Evolutionary conservation across 2,797 vertebrate genomes (phyloP).

Genomic region (Acrocephalus scirpaceus): DNA sequence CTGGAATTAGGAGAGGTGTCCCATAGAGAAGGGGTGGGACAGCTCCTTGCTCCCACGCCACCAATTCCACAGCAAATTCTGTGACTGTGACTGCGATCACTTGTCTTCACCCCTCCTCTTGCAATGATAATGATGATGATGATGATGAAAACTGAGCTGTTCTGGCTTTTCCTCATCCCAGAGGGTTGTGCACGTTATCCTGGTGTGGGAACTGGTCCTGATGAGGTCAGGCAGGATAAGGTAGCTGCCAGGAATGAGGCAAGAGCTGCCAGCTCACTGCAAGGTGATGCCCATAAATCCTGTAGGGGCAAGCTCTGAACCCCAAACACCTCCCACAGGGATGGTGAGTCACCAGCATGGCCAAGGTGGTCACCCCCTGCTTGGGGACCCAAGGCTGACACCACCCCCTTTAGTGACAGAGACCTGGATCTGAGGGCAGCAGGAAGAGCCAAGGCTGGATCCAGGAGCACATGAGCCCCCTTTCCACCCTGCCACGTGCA

Average conservation of each 20-base stretch:
- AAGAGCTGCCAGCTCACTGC: not conserved
- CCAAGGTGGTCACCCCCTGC: fast-evolving
- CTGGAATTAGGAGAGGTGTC: not conserved
- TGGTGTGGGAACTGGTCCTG: fast-evolving
- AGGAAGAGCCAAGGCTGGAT: not conserved
- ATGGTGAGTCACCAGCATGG: fast-evolving
- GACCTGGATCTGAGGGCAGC: not conserved
- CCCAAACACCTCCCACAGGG: fast-evolving
- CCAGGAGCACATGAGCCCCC: not conserved
- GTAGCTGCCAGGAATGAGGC: not conserved
- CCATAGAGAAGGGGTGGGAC: not conserved
- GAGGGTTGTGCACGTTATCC: fast-evolving
- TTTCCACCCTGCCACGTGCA: not conserved
- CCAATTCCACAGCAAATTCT: not conserved
- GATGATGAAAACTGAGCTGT: not conserved
- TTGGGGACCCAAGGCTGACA: not conserved
- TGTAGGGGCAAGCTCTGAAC: not conserved
- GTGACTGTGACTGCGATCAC: not conserved
- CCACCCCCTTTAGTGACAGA: not conserved
- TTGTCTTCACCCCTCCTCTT: not conserved
- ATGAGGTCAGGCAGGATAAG: not conserved
- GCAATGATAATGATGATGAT: too few species aligned
- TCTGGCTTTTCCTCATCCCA: not conserved
- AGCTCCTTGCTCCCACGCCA: fast-evolving
- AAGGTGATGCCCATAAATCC: not conserved